Base-by-base conservation (phyloP, 2,888 invertebrate species). In the Apodemia zela region DNA sequence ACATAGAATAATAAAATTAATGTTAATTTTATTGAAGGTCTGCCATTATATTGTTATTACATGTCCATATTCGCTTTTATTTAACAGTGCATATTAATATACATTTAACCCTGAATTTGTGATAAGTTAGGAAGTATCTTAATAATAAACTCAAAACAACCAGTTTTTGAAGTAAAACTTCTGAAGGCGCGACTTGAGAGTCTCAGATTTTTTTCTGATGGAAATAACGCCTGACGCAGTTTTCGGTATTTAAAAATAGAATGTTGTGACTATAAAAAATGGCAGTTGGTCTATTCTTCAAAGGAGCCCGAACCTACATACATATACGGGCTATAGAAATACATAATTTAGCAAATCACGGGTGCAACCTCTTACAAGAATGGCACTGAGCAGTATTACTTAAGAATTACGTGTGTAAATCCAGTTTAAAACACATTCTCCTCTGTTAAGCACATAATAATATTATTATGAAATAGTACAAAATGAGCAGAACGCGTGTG, bases 401-500 rank as follows among this genome's bases (percentile, higher is more conserved):
- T 51, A 18, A 47, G 51, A 51, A 21, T 51, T 18, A 51, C 51
- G 18, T 18, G 51, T 51, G 51, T 18, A 51, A 18, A 21, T 51
- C 51, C 18, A 51, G 51, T 51, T 51, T 11, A 51, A 51, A 51
- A 11, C 51, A 51, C 51, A 51, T 51, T 51, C 51, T 18, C 51
- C 18, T 51, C 11, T 13, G 38, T 3, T 38, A 38, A 38, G 10
- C 51, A 51, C 18, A 11, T 18, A 51, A 51, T 17, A 11, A 51
- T 18, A 51, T 51, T 51, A 51, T 51, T 51, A 51, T 51, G 51
- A 51, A 51, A 51, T 21, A 51, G 51, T 51, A 51, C 51, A 51
- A 51, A 51, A 51, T 51, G 21, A 11, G 17, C 18, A 51, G 51
- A 33, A 51, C 51, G 51, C 51, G 51, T 51, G 51, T 51, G 51